Evolutionary conservation across 2,797 vertebrate genomes (phyloP), one percentile per base, ranked within the genome.

Genomic region (Poecilia wingei): DNA sequence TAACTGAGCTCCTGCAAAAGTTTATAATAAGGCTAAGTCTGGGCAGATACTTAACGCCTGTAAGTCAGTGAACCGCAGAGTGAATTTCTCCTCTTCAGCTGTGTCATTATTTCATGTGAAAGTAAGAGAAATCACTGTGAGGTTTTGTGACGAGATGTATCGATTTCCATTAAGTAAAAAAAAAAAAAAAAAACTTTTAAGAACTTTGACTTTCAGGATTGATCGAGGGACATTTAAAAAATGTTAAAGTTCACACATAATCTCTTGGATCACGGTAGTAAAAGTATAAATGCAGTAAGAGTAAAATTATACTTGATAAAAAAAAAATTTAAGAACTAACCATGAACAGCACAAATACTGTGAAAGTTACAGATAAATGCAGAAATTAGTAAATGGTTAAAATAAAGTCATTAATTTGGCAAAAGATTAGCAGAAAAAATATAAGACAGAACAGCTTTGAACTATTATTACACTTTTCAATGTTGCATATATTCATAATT

Each of bases 1-100:
- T 78, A 46, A 81, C 47, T 68, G 43, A 75, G 22, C 41, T 84
- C 36, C 39, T 13, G 64, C 64, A 36, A 82, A 82, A 84, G 70
- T 45, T 59, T 0, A 13, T 46, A 66, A 28, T 43, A 59, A 59
- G 77, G 80, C 53, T 43, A 28, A 49, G n/a, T 49, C 33, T 41
- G 22, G n/a, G 41, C 22, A 68, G 68, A 74, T 8, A 71, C 16
- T 69, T 16, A 45, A 43, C 20, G 41, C 12, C 41, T 69, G 66
- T 45, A 43, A 69, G 41, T 45, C 66, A 69, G 41, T 69, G 66
- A 43, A 45, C 8, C 41, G 9, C 73, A 31, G 53, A 31, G 13
- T n/a, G 68, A 59, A 71, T 47, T 59, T 41, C 41, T 55, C 25
- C 49, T 74, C 47, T 39, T 79, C 47, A 49, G 28, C n/a, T 31